phyloP scores from a whole-genome alignment of 2,113 vertebrate species.

The Cyphomyrus discorhynchus region DNA sequence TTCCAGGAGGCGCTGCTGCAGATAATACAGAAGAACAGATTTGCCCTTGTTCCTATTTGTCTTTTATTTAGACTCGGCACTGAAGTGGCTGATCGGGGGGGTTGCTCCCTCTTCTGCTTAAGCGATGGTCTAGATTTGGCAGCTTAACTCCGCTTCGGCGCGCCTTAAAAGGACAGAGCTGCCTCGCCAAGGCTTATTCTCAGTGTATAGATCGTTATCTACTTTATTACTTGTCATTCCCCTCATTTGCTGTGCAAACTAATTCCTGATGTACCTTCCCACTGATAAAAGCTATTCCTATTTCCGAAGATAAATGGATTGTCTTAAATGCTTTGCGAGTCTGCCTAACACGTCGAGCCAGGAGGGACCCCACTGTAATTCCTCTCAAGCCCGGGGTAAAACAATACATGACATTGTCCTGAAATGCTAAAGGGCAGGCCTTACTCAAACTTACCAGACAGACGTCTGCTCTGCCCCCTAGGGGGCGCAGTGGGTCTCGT shows the following conservation, averaged over 20 bases:
- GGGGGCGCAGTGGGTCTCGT: not conserved
- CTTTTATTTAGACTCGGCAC: slow-evolving; percentile 14
- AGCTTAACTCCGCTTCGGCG: slow-evolving; percentile 22
- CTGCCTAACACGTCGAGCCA: slow-evolving; percentile 48
- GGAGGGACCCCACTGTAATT: slow-evolving; percentile 32
- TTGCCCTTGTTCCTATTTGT: slow-evolving; percentile 23
- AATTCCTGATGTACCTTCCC: slow-evolving; percentile 37
- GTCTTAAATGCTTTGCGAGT: slow-evolving; percentile 40
- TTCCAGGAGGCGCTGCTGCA: not conserved
- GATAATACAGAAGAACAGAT: slow-evolving; percentile 14
- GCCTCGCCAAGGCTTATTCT: not conserved
- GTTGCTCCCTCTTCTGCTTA: slow-evolving; percentile 13
- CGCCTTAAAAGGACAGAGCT: slow-evolving; percentile 8
- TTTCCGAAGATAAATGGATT: slow-evolving; percentile 56
- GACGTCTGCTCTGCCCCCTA: slow-evolving; percentile 10
- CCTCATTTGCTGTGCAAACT: slow-evolving; percentile 38
- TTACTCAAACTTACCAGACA: slow-evolving; percentile 24
- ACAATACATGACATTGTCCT: slow-evolving; percentile 20
- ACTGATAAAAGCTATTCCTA: slow-evolving; percentile 54
- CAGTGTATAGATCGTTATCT: slow-evolving; percentile 23
- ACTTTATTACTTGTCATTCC: slow-evolving; percentile 46
- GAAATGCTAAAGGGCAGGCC: slow-evolving; percentile 30
- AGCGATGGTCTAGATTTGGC: slow-evolving; percentile 21
- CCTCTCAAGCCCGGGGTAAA: slow-evolving; percentile 28
- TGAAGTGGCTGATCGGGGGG: not conserved